Evolutionary conservation across 2,113 vertebrate genomes (phyloP).

Genomic region (Pyxicephalus adspersus): DNA sequence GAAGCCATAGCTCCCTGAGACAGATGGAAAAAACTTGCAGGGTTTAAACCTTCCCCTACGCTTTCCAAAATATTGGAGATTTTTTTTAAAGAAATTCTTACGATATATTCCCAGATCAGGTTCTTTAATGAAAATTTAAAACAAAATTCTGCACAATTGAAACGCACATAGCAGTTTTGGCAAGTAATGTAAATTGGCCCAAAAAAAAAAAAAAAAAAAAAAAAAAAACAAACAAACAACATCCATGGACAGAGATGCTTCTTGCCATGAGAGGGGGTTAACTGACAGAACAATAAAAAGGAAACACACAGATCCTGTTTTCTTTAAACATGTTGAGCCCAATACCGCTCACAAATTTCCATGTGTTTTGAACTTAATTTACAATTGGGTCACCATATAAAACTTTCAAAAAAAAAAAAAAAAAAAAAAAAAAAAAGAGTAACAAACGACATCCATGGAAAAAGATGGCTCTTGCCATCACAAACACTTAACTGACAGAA

Average conservation of each 20-base stretch:
- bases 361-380: conserved; percentile 25
- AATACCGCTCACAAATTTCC: conserved; percentile 28
- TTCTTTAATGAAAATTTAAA: background rate
- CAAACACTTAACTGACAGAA: conserved; percentile 37
- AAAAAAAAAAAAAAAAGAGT: too few species aligned
- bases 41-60: too few species aligned
- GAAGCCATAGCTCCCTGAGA: too few species aligned
- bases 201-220: too few species aligned
- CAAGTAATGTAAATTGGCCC: background rate
- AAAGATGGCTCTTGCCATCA: conserved; percentile 49
- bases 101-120: too few species aligned
- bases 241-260: conserved; percentile 41
- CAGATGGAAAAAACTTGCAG: too few species aligned
- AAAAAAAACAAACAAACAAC: conserved; percentile 23
- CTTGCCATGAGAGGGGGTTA: conserved; percentile 46
- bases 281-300: conserved; percentile 45
- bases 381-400: too few species aligned
- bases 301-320: conserved; percentile 57
- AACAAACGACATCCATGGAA: conserved; percentile 41
- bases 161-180: background rate
- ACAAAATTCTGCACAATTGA: background rate
- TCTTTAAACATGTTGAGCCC: conserved; percentile 20
- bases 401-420: too few species aligned
- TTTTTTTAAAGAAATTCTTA: too few species aligned
- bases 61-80: too few species aligned